Evolutionary conservation across 2,113 vertebrate genomes (phyloP), one percentile per base, ranked within the genome.

Genomic region (Climacteris rufus): DNA sequence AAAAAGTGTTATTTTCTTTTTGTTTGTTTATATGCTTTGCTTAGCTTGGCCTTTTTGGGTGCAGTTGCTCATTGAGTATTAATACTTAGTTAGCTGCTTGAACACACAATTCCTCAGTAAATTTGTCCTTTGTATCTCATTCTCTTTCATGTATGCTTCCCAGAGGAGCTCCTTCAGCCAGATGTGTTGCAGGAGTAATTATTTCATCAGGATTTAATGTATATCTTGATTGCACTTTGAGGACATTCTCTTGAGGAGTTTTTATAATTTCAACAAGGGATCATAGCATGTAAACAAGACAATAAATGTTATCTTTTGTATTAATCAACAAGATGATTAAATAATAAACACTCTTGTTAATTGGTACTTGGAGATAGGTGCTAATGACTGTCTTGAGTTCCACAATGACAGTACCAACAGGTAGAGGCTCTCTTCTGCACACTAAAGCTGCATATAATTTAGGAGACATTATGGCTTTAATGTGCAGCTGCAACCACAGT

Each of bases 141-240:
- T 94, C 71, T 91, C 88, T 96, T 94, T 87, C 74, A 81, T 84
- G 5, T 83, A 87, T 56, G 74, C 95, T 94, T 95, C 96, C 91
- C 96, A 91, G 70, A 94, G 96, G 96, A 92, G 61, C 89, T 96
- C 83, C 86, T 97, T 87, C 83, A 81, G 88, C 87, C 86, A 91
- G 82, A 87, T 92, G 77, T 95, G 57, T 94, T 98, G 97, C 98
- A 98, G 97, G 97, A 98, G 98, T 98, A 98, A 99, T 99, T 98
- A 98, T 98, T 99, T 98, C 97, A 98, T 99, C 98, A 98, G 97
- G 96, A 96, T 97, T 97, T 98, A 97, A 97, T 97, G 97, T 98
- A 98, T 98, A 98, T 97, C 91, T 98, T 99, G 98, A 98, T 98
- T 98, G 98, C 97, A 96, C 98, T 98, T 98, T 97, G 97, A 98